A percentile compares a stretch with the other conserved stretches of the same genome.
Evolutionary conservation across 2,888 invertebrate species (phyloP).

Genomic region (Drosophila aldrichi): DNA sequence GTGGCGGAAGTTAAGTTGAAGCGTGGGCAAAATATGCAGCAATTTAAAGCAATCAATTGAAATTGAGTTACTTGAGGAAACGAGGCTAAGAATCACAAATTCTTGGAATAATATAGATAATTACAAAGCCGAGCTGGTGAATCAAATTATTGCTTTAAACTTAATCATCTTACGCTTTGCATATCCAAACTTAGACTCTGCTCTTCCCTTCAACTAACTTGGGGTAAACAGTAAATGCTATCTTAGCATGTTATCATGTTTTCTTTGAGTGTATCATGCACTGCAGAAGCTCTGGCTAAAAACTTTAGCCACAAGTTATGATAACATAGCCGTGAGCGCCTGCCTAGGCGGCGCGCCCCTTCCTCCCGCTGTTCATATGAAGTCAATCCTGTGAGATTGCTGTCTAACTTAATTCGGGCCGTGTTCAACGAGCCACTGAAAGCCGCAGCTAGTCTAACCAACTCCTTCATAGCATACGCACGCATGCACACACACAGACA

Average conservation of each 20-base stretch:
- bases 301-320: constrained; percentile 78
- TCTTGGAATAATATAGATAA: background rate
- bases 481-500: constrained; percentile 10
- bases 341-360: background rate
- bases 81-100: too few species aligned
- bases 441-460: constrained; percentile 49
- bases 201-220: background rate
- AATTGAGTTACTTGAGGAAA: background rate
- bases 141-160: background rate
- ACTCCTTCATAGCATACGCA: constrained; percentile 55
- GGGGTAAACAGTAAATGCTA: background rate
- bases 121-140: background rate
- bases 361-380: constrained; percentile 31
- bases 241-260: background rate
- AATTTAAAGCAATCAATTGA: background rate
- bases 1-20: background rate
- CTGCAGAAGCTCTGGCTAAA: constrained; percentile 40
- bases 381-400: constrained; percentile 79
- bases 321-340: constrained; percentile 70
- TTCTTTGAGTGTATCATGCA: constrained; percentile 54
- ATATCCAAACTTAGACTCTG: background rate
- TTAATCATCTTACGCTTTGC: background rate
- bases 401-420: constrained; percentile 77
- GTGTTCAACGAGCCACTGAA: constrained; percentile 61
- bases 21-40: background rate